Conservation (phyloP, 2,888 invertebrate genomes). For the Amphimallon solstitiale region DNA sequence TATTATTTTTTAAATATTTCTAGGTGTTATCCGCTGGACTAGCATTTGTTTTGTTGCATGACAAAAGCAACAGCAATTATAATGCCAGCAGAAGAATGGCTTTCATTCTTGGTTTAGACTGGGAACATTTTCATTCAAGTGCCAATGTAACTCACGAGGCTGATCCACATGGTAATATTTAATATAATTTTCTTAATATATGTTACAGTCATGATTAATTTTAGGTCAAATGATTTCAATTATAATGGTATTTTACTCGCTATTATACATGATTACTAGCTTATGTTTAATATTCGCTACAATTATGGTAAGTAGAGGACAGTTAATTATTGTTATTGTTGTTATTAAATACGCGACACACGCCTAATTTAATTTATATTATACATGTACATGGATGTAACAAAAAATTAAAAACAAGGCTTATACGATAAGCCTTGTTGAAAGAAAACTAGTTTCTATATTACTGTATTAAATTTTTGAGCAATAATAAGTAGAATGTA, state of each 20-base stretch:
- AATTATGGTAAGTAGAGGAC: conserved; percentile 16
- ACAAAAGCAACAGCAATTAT: conserved; percentile 15
- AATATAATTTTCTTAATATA: not conserved
- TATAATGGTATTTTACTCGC: conserved; percentile 26
- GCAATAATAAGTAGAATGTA: too few species aligned
- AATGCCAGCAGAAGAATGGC: conserved; percentile 28
- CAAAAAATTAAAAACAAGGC: too few species aligned
- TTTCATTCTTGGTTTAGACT: conserved; percentile 23
- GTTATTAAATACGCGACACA: too few species aligned
- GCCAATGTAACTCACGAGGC: conserved; percentile 25
- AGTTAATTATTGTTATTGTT: too few species aligned
- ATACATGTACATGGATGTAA: too few species aligned
- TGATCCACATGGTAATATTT: conserved; percentile 32
- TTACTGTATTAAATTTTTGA: too few species aligned
- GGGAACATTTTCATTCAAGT: conserved; percentile 31
- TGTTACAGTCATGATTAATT: not conserved
- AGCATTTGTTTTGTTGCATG: conserved; percentile 13
- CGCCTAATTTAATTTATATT: too few species aligned
- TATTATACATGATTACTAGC: conserved; percentile 20
- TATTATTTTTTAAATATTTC: too few species aligned
- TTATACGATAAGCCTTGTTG: too few species aligned
- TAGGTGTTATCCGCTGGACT: conserved; percentile 15
- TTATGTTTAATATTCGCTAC: conserved; percentile 24
- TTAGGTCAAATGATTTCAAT: conserved; percentile 30
- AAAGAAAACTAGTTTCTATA: too few species aligned